Evolutionary conservation across 2,113 vertebrate genomes (phyloP), one percentile per base, ranked within the genome.

Genomic region (Sminthopsis crassicaudata): DNA sequence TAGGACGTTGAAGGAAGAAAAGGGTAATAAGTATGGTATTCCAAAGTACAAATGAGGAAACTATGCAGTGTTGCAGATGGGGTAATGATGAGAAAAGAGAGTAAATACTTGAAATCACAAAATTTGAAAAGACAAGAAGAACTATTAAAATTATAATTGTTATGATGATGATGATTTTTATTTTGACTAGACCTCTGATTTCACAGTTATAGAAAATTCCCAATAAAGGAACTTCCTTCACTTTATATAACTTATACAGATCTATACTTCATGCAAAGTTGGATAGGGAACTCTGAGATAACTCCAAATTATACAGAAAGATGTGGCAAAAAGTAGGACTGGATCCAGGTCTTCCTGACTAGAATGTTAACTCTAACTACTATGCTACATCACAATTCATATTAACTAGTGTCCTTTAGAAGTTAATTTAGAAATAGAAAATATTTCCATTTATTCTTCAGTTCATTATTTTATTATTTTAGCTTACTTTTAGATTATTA

Each of bases 31-130:
- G 25, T 88, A 89, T 52, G 52, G 90, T 91, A 8, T 36, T 4
- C 46, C 8, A 27, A 23, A 26, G 3, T 76, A 53, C 54, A 94
- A 95, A 94, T 26, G 93, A 96, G 8, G 51, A 93, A 50, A 42
- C 93, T 48, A 24, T 16, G 9, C 92, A 91, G 53, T 1, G 27
- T 67, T 92, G 19, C n/a, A 50, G n/a, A 19, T 90, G 26, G 26
- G 27, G 30, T 36, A 36, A 36, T 36, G 60, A 42, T 51, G 8
- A 0, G 10, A 4, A 24, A n/a, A 7, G 67, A 8, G 8, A 8
- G 25, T 4, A 90, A 51, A 19, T 67, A 26, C 16, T 3, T 46
- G 46, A n/a, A 30, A 92, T 84, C 7, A 84, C 19, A 84, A 84
- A 76, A 84, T 42, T 8, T 42, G 54, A 88, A 92, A 93, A 52